A percentile compares a stretch with the other conserved stretches of the same genome.
Evolutionary conservation across 1,140 invertebrate species (phyloP).

Genomic region (Papilio helenus): DNA sequence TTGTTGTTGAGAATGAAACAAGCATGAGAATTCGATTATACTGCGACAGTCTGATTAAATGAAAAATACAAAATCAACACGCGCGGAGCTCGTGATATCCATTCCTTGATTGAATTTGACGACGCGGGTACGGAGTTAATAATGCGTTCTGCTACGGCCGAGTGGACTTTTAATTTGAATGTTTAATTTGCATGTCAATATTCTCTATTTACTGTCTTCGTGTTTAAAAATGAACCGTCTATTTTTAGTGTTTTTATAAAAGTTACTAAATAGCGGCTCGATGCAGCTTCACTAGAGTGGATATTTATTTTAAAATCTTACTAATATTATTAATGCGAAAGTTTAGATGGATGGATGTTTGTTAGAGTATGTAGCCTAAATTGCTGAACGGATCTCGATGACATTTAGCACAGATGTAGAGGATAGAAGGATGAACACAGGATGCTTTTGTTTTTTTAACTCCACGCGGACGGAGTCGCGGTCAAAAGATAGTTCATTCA

Average conservation of each 20-base stretch:
- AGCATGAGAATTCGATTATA: conserved; percentile 7
- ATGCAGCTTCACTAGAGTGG: neutral
- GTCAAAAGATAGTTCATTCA: too few relatives aligned
- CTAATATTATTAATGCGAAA: too few relatives aligned
- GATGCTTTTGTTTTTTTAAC: too few relatives aligned
- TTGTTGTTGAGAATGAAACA: neutral
- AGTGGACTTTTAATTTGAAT: conserved; percentile 6
- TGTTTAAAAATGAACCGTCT: neutral
- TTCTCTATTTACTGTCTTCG: neutral
- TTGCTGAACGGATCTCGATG: too few relatives aligned
- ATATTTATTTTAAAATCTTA: too few relatives aligned
- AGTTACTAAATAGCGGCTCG: neutral
- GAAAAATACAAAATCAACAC: conserved; percentile 37
- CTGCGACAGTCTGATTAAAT: conserved; percentile 30
- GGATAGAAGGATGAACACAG: too few relatives aligned
- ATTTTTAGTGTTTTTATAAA: neutral
- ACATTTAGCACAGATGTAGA: too few relatives aligned
- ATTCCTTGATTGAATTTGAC: conserved; percentile 29
- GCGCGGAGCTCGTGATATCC: conserved; percentile 20
- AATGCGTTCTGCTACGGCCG: neutral
- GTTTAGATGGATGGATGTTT: too few relatives aligned
- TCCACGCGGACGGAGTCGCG: too few relatives aligned
- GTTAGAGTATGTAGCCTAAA: too few relatives aligned
- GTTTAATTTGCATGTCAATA: neutral
- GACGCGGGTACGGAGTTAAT: conserved; percentile 9